phyloP scores from a whole-genome alignment of 2,888 invertebrate species.

The Stenichneumon culpator region DNA sequence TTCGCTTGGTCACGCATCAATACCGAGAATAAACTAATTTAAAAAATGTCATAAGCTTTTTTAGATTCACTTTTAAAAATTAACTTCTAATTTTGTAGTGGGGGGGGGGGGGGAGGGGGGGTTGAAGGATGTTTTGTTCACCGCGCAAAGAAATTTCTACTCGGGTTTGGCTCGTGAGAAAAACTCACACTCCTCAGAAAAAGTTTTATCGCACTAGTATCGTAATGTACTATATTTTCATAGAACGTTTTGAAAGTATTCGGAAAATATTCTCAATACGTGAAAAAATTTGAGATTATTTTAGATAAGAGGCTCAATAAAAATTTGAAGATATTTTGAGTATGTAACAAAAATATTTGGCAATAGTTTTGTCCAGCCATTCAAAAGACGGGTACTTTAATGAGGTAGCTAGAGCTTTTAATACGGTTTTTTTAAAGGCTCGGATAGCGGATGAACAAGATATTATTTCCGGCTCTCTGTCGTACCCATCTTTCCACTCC shows the following conservation, averaged over 20 bases:
- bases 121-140: not conserved
- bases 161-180: too few relatives aligned
- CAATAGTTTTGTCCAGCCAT: not conserved
- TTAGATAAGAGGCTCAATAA: too few relatives aligned
- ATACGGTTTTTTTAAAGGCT: not conserved
- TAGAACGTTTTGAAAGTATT: too few relatives aligned
- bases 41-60: not conserved
- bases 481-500: conserved; percentile 94
- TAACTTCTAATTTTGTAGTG: not conserved
- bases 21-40: conserved; percentile 93
- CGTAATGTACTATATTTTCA: too few relatives aligned
- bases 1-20: conserved; percentile 98
- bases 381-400: not conserved
- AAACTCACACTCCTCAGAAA: too few relatives aligned
- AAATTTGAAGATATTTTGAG: too few relatives aligned
- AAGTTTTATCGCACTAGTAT: too few relatives aligned
- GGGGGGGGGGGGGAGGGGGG: too few relatives aligned
- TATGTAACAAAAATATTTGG: not conserved
- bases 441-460: conserved; percentile 13
- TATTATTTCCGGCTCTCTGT: conserved; percentile 7
- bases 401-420: not conserved
- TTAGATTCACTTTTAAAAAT: too few relatives aligned
- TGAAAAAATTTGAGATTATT: too few relatives aligned
- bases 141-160: too few relatives aligned
- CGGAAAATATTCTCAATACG: too few relatives aligned